Evolutionary conservation across 2,113 vertebrate genomes (phyloP).

Genomic region (Rhipidura dahli): DNA sequence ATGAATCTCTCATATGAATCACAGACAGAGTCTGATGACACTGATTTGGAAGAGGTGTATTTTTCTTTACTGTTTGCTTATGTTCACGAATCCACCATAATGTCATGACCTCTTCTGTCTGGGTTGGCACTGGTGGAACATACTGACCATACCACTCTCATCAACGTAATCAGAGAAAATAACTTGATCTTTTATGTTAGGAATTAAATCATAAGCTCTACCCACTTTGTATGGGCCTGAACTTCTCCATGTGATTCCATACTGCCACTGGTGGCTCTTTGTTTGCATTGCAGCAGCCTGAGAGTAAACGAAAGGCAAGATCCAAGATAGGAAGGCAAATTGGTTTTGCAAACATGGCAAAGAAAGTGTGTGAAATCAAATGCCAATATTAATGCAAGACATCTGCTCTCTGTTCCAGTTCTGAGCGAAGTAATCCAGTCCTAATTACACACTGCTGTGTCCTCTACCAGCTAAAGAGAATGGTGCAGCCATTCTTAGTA

Average conservation of each 20-base stretch:
- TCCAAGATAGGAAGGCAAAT: slow-evolving; percentile 44
- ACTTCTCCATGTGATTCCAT: background rate
- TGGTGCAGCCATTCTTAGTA: slow-evolving; percentile 52
- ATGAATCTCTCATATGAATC: background rate
- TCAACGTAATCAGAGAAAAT: background rate
- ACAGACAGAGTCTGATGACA: background rate
- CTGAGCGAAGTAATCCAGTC: slow-evolving; percentile 60
- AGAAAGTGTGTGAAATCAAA: slow-evolving; percentile 58
- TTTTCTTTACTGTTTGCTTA: background rate
- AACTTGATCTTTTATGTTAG: background rate
- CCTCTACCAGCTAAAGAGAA: slow-evolving; percentile 62
- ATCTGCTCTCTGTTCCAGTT: slow-evolving; percentile 61
- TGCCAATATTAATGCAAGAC: slow-evolving; percentile 64
- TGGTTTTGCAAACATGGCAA: slow-evolving; percentile 60
- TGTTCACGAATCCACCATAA: background rate
- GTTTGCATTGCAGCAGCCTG: slow-evolving; percentile 8
- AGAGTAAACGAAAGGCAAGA: slow-evolving; percentile 10
- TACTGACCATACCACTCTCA: background rate
- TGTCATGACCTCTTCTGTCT: background rate
- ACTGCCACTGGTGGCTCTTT: slow-evolving; percentile 3
- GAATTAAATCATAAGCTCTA: background rate
- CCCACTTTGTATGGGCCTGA: background rate
- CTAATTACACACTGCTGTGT: slow-evolving; percentile 67
- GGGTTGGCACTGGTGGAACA: background rate
- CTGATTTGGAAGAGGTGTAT: background rate